These are phyloP conservation scores for Corydoras sp. DNA, from an alignment of 2,113 vertebrate genomes.

Conservation along the genomic window DNA sequence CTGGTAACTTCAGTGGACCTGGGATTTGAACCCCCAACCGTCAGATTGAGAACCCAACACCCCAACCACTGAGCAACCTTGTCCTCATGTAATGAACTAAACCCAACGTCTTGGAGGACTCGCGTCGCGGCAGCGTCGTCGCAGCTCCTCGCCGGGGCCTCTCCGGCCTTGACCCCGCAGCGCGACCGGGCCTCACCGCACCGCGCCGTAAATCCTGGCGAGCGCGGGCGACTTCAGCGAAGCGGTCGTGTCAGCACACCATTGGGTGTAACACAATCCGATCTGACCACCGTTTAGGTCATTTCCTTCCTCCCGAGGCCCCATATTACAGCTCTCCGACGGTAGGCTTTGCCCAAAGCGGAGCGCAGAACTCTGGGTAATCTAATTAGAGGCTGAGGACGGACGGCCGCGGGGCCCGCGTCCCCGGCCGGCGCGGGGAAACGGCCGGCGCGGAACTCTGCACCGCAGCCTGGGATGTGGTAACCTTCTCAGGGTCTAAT, in stretches of 20 bases:
- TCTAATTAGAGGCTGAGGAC: conserved; percentile 70
- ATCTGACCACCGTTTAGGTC: conserved; percentile 67
- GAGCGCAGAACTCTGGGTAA: conserved; percentile 61
- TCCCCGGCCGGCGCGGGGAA: conserved; percentile 52
- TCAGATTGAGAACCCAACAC: no score
- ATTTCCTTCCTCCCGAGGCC: conserved; percentile 64
- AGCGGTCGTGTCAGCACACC: conserved; percentile 63
- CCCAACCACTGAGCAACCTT: no score
- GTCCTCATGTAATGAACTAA: no score
- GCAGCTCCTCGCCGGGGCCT: conserved; percentile 29
- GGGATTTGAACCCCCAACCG: no score
- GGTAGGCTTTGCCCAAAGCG: conserved; percentile 60
- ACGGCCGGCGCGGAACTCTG: conserved; percentile 56
- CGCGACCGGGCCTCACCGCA: background rate
- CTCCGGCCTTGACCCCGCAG: conserved; percentile 48
- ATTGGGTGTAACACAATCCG: conserved; percentile 67
- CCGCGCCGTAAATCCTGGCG: conserved; percentile 51
- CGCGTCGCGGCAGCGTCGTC: conserved; percentile 21
- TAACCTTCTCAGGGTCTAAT: conserved; percentile 72
- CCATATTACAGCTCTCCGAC: conserved; percentile 60
- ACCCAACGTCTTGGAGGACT: no score
- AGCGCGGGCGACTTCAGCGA: conserved; percentile 53
- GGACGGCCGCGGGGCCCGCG: conserved; percentile 57
- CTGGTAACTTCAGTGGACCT: no score
- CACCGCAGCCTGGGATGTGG: conserved; percentile 69